Conservation (phyloP, 2,113 vertebrate species). For the Misgurnus anguillicaudatus region DNA sequence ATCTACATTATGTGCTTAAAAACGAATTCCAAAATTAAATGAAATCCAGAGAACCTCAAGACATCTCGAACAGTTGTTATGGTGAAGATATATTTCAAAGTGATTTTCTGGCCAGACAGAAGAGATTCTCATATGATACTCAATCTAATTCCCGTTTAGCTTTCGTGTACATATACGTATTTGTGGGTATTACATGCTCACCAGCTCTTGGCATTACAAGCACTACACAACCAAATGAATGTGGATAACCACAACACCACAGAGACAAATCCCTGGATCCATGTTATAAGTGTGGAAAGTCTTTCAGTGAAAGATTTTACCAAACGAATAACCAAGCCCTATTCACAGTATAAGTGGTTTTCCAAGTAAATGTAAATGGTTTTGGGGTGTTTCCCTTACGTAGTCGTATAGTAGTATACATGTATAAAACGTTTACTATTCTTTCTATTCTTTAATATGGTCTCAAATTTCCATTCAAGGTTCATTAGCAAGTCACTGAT, state of each 20-base stretch:
- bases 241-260: too few species aligned
- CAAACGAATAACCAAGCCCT: too few species aligned
- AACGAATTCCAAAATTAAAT: background rate
- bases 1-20: background rate
- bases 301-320: too few species aligned
- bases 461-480: background rate
- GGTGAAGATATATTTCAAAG: background rate
- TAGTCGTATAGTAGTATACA: too few species aligned
- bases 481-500: background rate
- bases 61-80: background rate
- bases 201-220: too few species aligned
- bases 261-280: background rate
- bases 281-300: too few species aligned
- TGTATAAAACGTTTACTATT: background rate
- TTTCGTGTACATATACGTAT: background rate
- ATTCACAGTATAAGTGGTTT: too few species aligned
- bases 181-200: too few species aligned
- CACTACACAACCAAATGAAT: background rate
- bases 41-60: background rate
- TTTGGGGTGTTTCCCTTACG: too few species aligned
- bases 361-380: too few species aligned
- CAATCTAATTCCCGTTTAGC: background rate
- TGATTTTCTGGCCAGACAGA: background rate
- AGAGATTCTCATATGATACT: background rate
- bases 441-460: background rate